Conservation (phyloP, 2,113 vertebrate species). For the Cromileptes altivelis region DNA sequence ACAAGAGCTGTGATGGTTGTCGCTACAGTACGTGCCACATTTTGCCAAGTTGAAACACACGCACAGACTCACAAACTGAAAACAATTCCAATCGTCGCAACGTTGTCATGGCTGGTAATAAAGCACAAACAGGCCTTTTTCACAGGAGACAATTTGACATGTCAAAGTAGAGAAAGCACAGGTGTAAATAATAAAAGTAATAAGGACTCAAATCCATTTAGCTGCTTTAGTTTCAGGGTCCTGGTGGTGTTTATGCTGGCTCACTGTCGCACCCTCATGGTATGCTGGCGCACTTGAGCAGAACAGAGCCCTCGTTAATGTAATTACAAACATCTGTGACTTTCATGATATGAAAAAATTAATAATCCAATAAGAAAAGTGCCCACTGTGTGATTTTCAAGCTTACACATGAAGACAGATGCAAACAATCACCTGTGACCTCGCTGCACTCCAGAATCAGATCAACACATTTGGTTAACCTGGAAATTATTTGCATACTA, state of each 20-base stretch:
- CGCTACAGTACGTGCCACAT: too few relatives aligned
- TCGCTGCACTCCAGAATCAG: background rate
- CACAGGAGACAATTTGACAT: background rate
- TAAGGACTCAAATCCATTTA: background rate
- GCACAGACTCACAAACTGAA: too few relatives aligned
- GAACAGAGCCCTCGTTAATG: background rate
- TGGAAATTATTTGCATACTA: conserved; percentile 16
- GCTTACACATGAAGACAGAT: background rate
- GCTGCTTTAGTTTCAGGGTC: conserved; percentile 11
- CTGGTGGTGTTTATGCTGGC: background rate
- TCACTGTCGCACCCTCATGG: background rate
- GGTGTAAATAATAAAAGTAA: background rate
- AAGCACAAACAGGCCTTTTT: background rate
- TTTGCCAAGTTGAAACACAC: too few relatives aligned
- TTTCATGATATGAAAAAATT: too few relatives aligned
- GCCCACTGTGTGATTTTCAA: background rate
- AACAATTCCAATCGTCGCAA: too few relatives aligned
- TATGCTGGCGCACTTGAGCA: background rate
- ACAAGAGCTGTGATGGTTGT: too few relatives aligned
- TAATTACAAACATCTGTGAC: background rate
- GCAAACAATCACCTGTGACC: background rate
- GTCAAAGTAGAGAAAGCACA: background rate
- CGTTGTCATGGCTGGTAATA: background rate
- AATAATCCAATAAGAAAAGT: background rate
- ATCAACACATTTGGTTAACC: conserved; percentile 12